Evolutionary conservation across 2,113 vertebrate species (phyloP), one percentile per base, ranked within the genome.

Genomic region (Oplegnathus fasciatus): DNA sequence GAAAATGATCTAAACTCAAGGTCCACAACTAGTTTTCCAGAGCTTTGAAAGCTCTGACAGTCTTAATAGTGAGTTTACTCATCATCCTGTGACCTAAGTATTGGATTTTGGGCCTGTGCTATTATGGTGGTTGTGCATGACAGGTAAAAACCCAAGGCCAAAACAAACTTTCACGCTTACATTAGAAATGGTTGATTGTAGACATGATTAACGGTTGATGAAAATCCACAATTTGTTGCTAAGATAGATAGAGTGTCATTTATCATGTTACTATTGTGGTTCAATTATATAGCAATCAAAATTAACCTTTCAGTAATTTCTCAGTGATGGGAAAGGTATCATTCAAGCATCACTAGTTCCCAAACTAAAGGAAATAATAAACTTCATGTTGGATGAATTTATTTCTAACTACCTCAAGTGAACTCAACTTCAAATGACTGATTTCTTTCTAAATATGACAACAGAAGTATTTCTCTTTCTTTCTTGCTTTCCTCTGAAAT

Each of bases 371-470:
- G 7, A 75, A 26, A 37, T 11, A 71, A 46, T 20, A 57, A 26
- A 62, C 24, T 44, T 9, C 48, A 62, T 14, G n/a, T 64, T 68
- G 26, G 60, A 67, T n/a, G 10, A 52, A 15, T 20, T 32, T 61
- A 30, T 64, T 22, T 68, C 18, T 20, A 74, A 24, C 14, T 71
- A 37, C 40, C 55, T 68, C 60, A 72, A 58, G 28, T 32, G 20
- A 69, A 62, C 28, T 26, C 9, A 57, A 74, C 61, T 64, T 30
- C 66, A 13, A 44, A 79, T 15, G 60, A 48, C 3, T 18, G 55
- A 74, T 60, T 78, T 60, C 64, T 68, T 71, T 42, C n/a, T 30
- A 48, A 70, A 61, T 60, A 50, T 82, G 52, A 72, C 79, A 76
- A 67, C 54, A 75, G 54, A 58, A 68, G n/a, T 69, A 57, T 64